These are phyloP conservation scores for Bombus ignitus DNA, from an alignment of 1,140 invertebrate species.

Conservation along the genomic window DNA sequence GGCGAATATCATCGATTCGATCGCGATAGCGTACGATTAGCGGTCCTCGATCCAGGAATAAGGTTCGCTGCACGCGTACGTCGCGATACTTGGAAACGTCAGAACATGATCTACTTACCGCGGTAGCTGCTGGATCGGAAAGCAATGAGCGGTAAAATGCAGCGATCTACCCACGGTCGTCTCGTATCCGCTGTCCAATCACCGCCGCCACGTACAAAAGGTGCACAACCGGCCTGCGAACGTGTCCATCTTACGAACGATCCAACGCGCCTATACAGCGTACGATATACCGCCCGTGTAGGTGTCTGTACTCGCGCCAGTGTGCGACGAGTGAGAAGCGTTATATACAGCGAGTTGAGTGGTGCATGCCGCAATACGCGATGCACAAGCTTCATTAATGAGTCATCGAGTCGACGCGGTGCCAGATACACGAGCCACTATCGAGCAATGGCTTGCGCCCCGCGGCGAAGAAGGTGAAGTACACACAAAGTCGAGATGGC, in stretches of 20 bases:
- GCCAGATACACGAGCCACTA: slow-evolving; percentile 55
- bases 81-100: slow-evolving; percentile 14
- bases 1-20: slow-evolving; percentile 56
- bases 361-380: slow-evolving; percentile 64
- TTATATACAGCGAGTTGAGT: slow-evolving; percentile 9
- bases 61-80: slow-evolving; percentile 45
- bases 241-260: slow-evolving; percentile 44
- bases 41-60: slow-evolving; percentile 57
- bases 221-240: slow-evolving; percentile 36
- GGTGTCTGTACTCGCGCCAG: slow-evolving; percentile 8
- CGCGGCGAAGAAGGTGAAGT: slow-evolving; percentile 25
- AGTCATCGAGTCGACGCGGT: slow-evolving; percentile 66
- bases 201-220: slow-evolving; percentile 46
- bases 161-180: slow-evolving; percentile 50
- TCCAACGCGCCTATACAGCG: not conserved
- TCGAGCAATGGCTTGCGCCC: slow-evolving; percentile 42
- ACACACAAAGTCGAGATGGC: slow-evolving; percentile 7
- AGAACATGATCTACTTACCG: slow-evolving; percentile 54
- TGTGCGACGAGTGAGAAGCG: slow-evolving; percentile 32
- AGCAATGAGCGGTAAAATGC: slow-evolving; percentile 48
- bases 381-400: slow-evolving; percentile 72
- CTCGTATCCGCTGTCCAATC: slow-evolving; percentile 47
- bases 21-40: slow-evolving; percentile 52
- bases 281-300: not conserved
- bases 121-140: slow-evolving; percentile 56